Percentiles rank a stretch among this genome's conserved stretches.
Conservation (phyloP, 2,797 vertebrate genomes). For the Myotis findleyi region DNA sequence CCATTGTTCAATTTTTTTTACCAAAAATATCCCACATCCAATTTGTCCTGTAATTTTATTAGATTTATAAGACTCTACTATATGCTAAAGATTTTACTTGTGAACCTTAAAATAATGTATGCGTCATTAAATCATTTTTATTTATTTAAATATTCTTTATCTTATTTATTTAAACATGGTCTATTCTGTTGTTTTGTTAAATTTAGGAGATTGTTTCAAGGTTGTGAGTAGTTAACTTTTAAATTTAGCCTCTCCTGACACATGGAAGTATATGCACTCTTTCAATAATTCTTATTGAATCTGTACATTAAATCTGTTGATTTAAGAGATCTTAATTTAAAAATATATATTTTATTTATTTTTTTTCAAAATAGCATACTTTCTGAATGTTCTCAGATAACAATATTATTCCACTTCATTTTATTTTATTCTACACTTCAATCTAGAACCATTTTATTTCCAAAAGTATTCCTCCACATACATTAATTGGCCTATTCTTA, state of each 20-base stretch:
- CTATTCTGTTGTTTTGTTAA: background rate
- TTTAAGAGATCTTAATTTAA: background rate
- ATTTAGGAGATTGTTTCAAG: background rate
- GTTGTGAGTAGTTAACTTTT: background rate
- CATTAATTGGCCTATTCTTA: conserved; percentile 13
- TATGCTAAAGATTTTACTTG: background rate
- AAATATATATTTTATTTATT: background rate
- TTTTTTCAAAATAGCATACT: background rate
- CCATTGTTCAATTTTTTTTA: background rate
- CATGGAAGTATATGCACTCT: background rate
- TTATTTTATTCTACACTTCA: background rate
- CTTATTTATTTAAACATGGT: background rate
- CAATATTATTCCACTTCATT: background rate
- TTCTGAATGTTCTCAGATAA: background rate
- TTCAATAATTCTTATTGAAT: background rate
- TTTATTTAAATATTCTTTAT: background rate
- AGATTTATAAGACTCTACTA: background rate
- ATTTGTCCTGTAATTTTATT: background rate
- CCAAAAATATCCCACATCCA: background rate
- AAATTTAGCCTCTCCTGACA: background rate
- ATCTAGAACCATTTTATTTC: background rate
- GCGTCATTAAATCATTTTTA: background rate
- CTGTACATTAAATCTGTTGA: background rate
- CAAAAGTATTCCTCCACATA: background rate
- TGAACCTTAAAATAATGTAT: background rate